These are phyloP conservation scores for Cyrtorhinus lividipennis DNA, from an alignment of 1,140 invertebrate species.

Conservation along the genomic window DNA sequence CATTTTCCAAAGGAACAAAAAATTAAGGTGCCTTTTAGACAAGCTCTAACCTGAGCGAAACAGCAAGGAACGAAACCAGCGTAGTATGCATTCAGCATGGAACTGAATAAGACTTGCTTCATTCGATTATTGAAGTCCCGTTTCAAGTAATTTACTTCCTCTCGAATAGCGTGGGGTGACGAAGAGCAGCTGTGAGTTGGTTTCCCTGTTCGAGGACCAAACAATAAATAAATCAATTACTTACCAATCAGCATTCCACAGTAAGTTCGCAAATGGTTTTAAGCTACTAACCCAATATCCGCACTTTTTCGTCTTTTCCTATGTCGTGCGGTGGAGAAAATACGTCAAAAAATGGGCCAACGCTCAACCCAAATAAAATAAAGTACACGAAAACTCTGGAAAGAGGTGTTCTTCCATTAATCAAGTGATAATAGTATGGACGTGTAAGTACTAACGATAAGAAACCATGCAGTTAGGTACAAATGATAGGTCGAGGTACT, in stretches of 20 bases:
- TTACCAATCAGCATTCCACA: too few relatives aligned
- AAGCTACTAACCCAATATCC: slow-evolving; percentile 23
- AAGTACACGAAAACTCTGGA: slow-evolving; percentile 67
- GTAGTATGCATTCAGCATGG: slow-evolving; percentile 79
- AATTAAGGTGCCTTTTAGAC: neutral
- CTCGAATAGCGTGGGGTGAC: slow-evolving; percentile 52
- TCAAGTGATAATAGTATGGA: too few relatives aligned
- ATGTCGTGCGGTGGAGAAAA: slow-evolving; percentile 15
- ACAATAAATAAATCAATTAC: neutral
- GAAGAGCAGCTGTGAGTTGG: slow-evolving; percentile 55
- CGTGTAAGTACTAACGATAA: too few relatives aligned
- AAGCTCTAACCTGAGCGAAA: slow-evolving; percentile 54
- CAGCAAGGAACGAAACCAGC: slow-evolving; percentile 78
- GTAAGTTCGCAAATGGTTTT: too few relatives aligned
- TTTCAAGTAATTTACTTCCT: slow-evolving; percentile 70
- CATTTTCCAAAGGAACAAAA: neutral
- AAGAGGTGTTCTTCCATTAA: slow-evolving; percentile 17
- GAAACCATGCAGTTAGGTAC: neutral
- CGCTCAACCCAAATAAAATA: slow-evolving; percentile 62
- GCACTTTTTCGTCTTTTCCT: slow-evolving; percentile 28
- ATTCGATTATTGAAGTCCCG: slow-evolving; percentile 77
- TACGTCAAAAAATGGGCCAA: slow-evolving; percentile 51
- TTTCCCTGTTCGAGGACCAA: slow-evolving; percentile 30
- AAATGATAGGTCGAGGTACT: slow-evolving; percentile 35
- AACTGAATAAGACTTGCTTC: slow-evolving; percentile 80